Base-by-base conservation (phyloP, 2,113 vertebrate genomes). In the Crotalus helleri region DNA sequence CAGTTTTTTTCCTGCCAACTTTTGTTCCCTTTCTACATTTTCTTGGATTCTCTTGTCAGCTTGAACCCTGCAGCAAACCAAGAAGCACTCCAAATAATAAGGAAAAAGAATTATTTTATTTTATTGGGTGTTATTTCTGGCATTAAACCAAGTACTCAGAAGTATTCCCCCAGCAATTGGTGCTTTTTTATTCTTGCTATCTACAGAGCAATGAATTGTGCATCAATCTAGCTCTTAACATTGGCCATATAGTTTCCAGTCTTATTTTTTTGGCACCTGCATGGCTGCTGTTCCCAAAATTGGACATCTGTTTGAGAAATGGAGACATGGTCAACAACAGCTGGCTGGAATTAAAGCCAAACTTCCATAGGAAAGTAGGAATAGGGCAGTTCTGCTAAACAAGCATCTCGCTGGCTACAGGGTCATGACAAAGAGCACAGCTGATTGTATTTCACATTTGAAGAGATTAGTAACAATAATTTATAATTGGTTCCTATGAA, bases 1-100 rank as follows among this genome's bases (percentile, higher is more conserved):
- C 53, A 0, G 33, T 0, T 24, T 91, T 61, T 4, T 92, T 5
- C 59, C 88, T 13, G 87, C 93, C 88, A 57, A 23, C 9, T 39
- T 92, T 33, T 19, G 8, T 74, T 26, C 26, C 19, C 87, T 5
- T 69, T 17, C 58, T 91, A 87, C 5, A 69, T 91, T 61, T 8
- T 7, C 74, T 61, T 92, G 93, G n/a, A 53, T 19, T 58, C 92
- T 54, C 12, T 59, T 95, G 11, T 96, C 5, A 93, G 61, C 93
- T 23, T 33, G 26, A 33, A 46, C 29, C 51, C 69, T 64, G 12
- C 54, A 21, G 69, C 0, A 90, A 51, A 53, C 1, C 0, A 55
- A 13, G 15, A 88, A n/a, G 6, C 0, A 0, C 29, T 5, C 15
- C 4, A 53, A 26, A 21, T 58, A 24, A 24, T 33, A 7, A 87